A percentile compares a stretch with the other conserved stretches of the same genome.
phyloP scores from a whole-genome alignment of 1,140 invertebrate genomes.

The Mamestra configurata region DNA sequence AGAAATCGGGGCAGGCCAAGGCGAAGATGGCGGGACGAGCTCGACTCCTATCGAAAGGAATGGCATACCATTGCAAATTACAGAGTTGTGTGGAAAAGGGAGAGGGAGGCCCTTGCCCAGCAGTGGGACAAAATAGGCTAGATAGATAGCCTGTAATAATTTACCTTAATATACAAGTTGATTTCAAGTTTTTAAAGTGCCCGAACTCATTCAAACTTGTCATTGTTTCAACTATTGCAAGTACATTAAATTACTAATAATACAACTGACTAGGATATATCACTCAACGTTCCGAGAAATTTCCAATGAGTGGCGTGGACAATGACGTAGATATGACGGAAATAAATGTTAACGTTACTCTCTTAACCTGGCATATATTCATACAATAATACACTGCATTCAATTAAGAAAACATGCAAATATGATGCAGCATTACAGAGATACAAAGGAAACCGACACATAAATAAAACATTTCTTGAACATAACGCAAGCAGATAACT shows the following conservation, averaged over 20 bases:
- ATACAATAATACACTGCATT: not conserved
- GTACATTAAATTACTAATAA: conserved; percentile 22
- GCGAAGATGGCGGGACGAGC: too few species aligned
- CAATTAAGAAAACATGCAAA: conserved; percentile 5
- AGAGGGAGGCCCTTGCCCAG: too few species aligned
- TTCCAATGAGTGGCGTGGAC: conserved; percentile 19
- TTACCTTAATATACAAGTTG: too few species aligned
- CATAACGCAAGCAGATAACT: not conserved
- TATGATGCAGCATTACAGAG: not conserved
- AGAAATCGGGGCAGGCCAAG: too few species aligned
- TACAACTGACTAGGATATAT: conserved; percentile 10
- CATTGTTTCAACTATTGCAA: too few species aligned
- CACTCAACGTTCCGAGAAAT: conserved; percentile 1
- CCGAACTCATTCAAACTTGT: too few species aligned
- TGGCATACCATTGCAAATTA: too few species aligned
- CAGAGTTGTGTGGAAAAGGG: too few species aligned
- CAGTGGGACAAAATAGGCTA: too few species aligned
- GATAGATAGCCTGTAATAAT: too few species aligned
- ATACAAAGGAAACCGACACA: not conserved
- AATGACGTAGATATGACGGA: conserved; percentile 26
- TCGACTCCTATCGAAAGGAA: too few species aligned
- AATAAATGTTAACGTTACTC: not conserved
- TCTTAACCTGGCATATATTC: not conserved
- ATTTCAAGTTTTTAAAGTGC: too few species aligned
- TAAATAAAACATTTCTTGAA: not conserved